phyloP scores from a whole-genome alignment of 2,888 invertebrate species.

The Chirona hameri region DNA sequence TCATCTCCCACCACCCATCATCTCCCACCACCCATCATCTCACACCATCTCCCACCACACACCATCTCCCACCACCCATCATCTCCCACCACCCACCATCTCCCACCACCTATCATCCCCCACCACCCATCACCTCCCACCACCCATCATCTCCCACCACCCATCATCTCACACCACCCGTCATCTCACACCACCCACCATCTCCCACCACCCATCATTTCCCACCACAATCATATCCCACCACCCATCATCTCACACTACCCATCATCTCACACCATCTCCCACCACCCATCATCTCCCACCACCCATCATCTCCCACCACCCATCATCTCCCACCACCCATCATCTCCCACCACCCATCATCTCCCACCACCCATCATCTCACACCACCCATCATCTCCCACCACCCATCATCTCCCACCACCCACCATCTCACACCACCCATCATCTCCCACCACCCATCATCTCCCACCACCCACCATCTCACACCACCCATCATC shows the following conservation, averaged over 20 bases:
- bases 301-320: constrained; percentile 42
- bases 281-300: constrained; percentile 42
- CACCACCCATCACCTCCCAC: constrained; percentile 42
- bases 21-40: constrained; percentile 42
- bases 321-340: constrained; percentile 42
- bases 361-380: constrained; percentile 44
- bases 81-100: constrained; percentile 42
- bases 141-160: constrained; percentile 42
- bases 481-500: constrained; percentile 42
- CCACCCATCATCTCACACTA: constrained; percentile 45
- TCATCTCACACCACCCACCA: constrained; percentile 42
- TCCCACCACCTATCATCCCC: constrained; percentile 42
- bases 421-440: constrained; percentile 42
- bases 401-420: constrained; percentile 42
- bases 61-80: constrained; percentile 45
- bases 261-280: no score
- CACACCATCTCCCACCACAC: no score
- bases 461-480: constrained; percentile 45
- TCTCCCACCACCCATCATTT: constrained; percentile 42
- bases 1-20: constrained; percentile 45
- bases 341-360: constrained; percentile 44
- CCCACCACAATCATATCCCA: no score
- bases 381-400: constrained; percentile 42
- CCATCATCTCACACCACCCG: no score
- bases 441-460: constrained; percentile 42